phyloP scores from a whole-genome alignment of 2,113 vertebrate genomes.

The Siphamia tubifer region DNA sequence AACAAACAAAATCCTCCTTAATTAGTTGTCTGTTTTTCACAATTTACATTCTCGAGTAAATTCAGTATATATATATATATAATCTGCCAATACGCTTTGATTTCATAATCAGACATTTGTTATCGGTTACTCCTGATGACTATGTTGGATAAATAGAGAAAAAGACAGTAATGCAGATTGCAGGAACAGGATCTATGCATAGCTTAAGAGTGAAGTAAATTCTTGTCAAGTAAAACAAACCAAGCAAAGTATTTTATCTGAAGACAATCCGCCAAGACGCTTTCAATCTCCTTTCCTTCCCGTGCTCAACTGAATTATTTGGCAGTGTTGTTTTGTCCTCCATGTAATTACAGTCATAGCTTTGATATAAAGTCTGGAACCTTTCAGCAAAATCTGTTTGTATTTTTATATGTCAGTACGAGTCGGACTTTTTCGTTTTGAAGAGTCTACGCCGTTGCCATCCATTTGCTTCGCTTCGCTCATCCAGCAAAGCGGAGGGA shows the following conservation, averaged over 20 bases:
- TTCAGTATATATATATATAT: too few species aligned
- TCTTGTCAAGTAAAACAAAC: constrained; percentile 55
- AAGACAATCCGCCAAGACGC: constrained; percentile 24
- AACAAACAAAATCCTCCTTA: too few species aligned
- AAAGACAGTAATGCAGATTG: neutral
- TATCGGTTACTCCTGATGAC: constrained; percentile 7
- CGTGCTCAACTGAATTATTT: constrained; percentile 33
- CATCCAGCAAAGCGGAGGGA: neutral
- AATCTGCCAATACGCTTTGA: neutral
- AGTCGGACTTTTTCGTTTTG: constrained; percentile 7
- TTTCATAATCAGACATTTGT: neutral
- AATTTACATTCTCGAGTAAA: too few species aligned
- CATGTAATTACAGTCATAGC: constrained; percentile 52
- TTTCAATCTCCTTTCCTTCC: constrained; percentile 17
- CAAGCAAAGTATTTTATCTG: constrained; percentile 52
- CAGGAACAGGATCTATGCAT: constrained; percentile 12
- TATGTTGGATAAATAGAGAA: constrained; percentile 6
- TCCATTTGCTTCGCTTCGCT: constrained; percentile 9
- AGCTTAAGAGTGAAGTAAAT: constrained; percentile 45
- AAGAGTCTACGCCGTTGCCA: constrained; percentile 16
- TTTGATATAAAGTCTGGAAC: constrained; percentile 62
- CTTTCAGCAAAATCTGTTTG: constrained; percentile 51
- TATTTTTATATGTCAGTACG: constrained; percentile 42
- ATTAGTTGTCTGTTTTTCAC: too few species aligned
- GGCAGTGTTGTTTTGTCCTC: constrained; percentile 53